Base-by-base conservation (phyloP, 2,888 invertebrate genomes). In the Rhagonycha fulva region DNA sequence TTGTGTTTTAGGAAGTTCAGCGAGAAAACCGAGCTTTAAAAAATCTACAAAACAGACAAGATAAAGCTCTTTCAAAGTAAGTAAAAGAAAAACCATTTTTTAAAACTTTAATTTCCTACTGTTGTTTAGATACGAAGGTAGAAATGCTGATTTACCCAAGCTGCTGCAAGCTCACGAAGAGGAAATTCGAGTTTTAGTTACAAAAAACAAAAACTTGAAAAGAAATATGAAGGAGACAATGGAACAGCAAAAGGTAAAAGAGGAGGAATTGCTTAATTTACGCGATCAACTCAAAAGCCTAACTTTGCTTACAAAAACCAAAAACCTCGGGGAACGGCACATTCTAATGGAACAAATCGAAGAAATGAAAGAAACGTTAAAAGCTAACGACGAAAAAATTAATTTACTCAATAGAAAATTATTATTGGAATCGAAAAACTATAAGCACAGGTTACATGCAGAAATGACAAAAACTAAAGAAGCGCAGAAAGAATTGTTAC, bases 1-100 rank as follows among this genome's bases (percentile, higher is more conserved):
- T 73, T 80, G 77, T 70, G 19, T 87, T 88, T 61, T 79, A 92
- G 92, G 93, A 93, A 85, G 84, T 93, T 62, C 88, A 90, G 1
- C 91, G 93, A 84, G 96, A 96, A 86, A 96, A 96, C 85, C 91
- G 93, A 81, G 90, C 94, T 61, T 86, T 96, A 30, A 92, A 93
- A 81, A 94, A 93, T 4, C 87, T 95, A 61, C 95, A 95, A 86
- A 95, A 94, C 84, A 91, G 95, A 70, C 95, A 95, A 83, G 95
- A 95, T 83, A 91, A 92, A 76, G 95, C 95, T 0, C 86, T 96
- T 70, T 92, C 92, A 81, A 93, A 93, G 89, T 92, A 89, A 84
- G 84, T 69, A 72, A 47, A 72, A 75, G 0, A 14, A 60, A 9
- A 60, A 14, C 23, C n/a, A 61, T n/a, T 70, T 70, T 5, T 14